Evolutionary conservation across 2,113 vertebrate genomes (phyloP), one percentile per base, ranked within the genome.

Genomic region (Oriolus oriolus): DNA sequence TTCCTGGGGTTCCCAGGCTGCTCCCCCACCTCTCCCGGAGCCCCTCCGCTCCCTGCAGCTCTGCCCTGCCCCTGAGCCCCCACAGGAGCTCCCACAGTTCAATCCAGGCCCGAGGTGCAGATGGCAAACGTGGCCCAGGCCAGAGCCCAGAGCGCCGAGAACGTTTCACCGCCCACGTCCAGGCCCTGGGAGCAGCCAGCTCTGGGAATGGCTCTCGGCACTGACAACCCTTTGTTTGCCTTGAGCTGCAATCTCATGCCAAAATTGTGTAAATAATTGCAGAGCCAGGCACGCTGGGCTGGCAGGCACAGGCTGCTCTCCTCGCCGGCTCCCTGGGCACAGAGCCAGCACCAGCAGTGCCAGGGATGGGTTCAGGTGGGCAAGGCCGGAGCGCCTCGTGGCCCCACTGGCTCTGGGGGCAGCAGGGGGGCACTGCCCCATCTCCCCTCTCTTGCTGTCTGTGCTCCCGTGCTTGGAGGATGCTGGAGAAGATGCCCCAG

Each of bases 1-100:
- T 54, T 18, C 31, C 5, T 11, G 27, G 39, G 47, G 8, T 35
- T 79, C 61, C 61, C 70, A 73, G 44, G 53, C 44, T 78, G 68
- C 77, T 84, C 20, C 60, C 22, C 20, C 11, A 3, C 0, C 1
- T 17, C 68, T 69, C 70, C 33, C 0, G 1, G 24, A 79, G 52
- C 31, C 42, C 45, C 30, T 5, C 64, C 30, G 45, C 73, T 65
- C 5, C 1, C 35, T 47, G 74, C 8, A 52, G 70, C 74, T 42
- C 54, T 20, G 37, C 18, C 31, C 68, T 42, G 35, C 9, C 75
- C 61, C 65, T 37, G 37, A 70, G 64, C 35, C 53, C 5, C 0
- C 7, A 3, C 44, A 49, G 44, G 28, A 47, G 16, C 49, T 73
- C 35, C 85, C 61, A 0, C 21, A 44, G 49, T 18, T 64, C 50